Conservation (phyloP, 2,888 invertebrate species). For the Cryptus armator region DNA sequence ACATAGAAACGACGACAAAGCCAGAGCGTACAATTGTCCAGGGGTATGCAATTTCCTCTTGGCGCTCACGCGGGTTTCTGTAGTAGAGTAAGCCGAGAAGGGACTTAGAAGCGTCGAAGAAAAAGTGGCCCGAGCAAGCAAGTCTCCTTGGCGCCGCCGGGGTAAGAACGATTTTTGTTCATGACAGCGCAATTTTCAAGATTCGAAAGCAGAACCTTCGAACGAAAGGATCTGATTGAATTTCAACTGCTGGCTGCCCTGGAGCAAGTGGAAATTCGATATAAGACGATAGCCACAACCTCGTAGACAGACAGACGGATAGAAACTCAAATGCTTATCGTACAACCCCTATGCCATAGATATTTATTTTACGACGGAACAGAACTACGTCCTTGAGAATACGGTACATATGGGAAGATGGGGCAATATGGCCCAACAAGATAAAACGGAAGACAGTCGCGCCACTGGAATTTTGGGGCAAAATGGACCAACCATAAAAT, state of each 20-base stretch:
- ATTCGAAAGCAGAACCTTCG: slow-evolving; percentile 66
- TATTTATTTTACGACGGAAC: slow-evolving; percentile 39
- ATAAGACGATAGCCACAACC: slow-evolving; percentile 44
- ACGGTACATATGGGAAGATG: not conserved
- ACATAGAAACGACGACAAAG: slow-evolving; percentile 58
- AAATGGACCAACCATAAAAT: too few species aligned
- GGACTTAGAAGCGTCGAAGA: slow-evolving; percentile 60
- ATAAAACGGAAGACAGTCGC: too few species aligned
- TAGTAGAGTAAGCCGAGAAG: slow-evolving; percentile 9
- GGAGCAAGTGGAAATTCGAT: slow-evolving; percentile 54
- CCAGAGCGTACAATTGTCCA: slow-evolving; percentile 66
- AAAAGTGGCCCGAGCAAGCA: slow-evolving; percentile 57
- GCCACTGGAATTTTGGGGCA: too few species aligned
- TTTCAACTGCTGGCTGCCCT: slow-evolving; percentile 51
- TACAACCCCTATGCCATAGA: not conserved
- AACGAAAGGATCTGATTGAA: slow-evolving; percentile 64
- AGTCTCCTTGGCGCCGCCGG: slow-evolving; percentile 56
- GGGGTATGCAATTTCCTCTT: slow-evolving; percentile 69
- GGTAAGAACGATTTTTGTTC: slow-evolving; percentile 70
- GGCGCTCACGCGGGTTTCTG: slow-evolving; percentile 31
- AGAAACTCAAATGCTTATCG: slow-evolving; percentile 47
- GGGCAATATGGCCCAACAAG: too few species aligned
- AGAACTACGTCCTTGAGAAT: not conserved
- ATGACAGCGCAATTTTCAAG: slow-evolving; percentile 74
- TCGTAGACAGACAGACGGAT: slow-evolving; percentile 26